Evolutionary conservation across 2,797 vertebrate genomes (phyloP).

Genomic region (Bovichtus diacanthus): DNA sequence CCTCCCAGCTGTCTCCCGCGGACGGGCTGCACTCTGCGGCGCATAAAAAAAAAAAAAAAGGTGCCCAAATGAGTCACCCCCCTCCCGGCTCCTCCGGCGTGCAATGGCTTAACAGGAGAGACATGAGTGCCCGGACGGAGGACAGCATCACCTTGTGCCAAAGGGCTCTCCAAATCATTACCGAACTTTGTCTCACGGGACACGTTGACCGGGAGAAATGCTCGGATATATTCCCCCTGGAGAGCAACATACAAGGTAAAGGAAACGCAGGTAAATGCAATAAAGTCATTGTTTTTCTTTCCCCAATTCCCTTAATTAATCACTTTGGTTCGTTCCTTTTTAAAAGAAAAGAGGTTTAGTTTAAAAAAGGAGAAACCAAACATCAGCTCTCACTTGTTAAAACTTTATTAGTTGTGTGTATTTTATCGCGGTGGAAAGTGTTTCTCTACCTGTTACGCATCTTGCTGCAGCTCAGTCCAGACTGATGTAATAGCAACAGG

Average conservation of each 20-base stretch:
- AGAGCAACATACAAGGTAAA: slow-evolving; percentile 90
- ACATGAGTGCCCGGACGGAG: slow-evolving; percentile 92
- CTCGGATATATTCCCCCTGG: slow-evolving; percentile 91
- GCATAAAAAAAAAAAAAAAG: slow-evolving; percentile 48
- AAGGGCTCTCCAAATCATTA: slow-evolving; percentile 95
- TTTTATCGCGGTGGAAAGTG: slow-evolving; percentile 19
- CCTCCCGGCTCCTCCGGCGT: slow-evolving; percentile 81
- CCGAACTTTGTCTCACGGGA: slow-evolving; percentile 95
- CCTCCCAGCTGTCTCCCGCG: slow-evolving; percentile 48
- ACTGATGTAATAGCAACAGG: slow-evolving; percentile 66
- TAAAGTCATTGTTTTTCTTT: slow-evolving; percentile 33
- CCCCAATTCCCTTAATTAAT: background rate
- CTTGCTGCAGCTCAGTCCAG: slow-evolving; percentile 41
- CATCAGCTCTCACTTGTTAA: background rate
- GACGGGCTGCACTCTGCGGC: slow-evolving; percentile 66
- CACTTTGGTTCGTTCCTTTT: background rate
- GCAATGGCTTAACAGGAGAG: slow-evolving; percentile 89
- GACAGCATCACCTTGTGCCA: slow-evolving; percentile 94
- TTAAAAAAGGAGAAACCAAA: background rate
- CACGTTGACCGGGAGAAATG: slow-evolving; percentile 95
- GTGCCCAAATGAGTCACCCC: slow-evolving; percentile 78
- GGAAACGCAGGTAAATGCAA: slow-evolving; percentile 90
- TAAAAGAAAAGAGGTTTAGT: background rate
- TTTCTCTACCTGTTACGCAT: slow-evolving; percentile 60
- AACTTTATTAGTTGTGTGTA: slow-evolving; percentile 15